Evolutionary conservation across 2,797 vertebrate genomes (phyloP), one percentile per base, ranked within the genome.

Genomic region (Chaenodraco wilsoni): DNA sequence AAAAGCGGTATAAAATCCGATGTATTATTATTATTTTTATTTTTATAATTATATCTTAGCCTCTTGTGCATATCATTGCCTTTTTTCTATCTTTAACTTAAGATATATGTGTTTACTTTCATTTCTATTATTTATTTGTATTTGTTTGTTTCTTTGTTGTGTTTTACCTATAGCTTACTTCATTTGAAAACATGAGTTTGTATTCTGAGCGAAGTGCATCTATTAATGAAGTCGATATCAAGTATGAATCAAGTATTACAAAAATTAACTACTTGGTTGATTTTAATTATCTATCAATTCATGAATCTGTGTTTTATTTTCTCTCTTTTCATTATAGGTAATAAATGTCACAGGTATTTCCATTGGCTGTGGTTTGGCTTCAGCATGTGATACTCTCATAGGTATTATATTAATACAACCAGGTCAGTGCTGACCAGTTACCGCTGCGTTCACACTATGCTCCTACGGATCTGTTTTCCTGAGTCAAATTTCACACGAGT

Each of bases 351-450:
- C 93, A 0, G 96, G 96, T 10, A 89, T 97, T 75, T 96, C 95
- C 13, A 89, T 96, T 0, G 96, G 96, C 2, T 51, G 52, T n/a
- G 96, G 96, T 37, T 80, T 98, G 69, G 93, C 96, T 5, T 95
- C 95, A 0, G 92, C 96, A 3, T 98, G 95, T 4, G 96, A 98
- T 82, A 97, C 96, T 0, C 91, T 98, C 45, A 96, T 97, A 92
- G 96, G 96, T 94, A 81, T 37, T 69, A 17, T 50, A 4, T 79
- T 52, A 33, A 72, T 78, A 11, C 17, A 63, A 69, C 23, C 9
- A 37, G 45, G 41, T 63, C 68, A 51, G 45, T 54, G 23, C 55
- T 59, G n/a, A 54, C 33, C 54, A 49, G 55, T 21, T 31, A 9
- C 17, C 43, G 51, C 52, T 54, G 27, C 58, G 23, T 46, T 72